These are phyloP conservation scores for Sarcophaga bullata DNA, from an alignment of 1,140 invertebrate genomes.

Conservation along the genomic window DNA sequence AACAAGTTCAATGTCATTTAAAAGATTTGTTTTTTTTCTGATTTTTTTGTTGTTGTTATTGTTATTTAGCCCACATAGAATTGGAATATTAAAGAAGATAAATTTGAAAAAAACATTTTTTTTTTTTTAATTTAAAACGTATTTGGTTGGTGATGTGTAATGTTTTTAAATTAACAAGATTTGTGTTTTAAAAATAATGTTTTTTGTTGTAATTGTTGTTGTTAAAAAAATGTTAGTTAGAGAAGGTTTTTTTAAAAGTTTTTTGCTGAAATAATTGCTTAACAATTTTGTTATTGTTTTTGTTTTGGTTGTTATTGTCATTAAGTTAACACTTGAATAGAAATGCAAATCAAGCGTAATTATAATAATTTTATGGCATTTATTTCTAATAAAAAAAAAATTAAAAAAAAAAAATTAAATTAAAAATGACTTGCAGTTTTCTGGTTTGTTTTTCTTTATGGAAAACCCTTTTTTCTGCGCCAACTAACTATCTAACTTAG, in stretches of 20 bases:
- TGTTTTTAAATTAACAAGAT: constrained; percentile 7
- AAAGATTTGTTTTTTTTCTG: constrained; percentile 25
- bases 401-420: too few relatives aligned
- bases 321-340: constrained; percentile 22
- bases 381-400: background rate
- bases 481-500: background rate
- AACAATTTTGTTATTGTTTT: constrained; percentile 21
- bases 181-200: background rate
- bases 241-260: background rate
- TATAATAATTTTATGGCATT: constrained; percentile 29
- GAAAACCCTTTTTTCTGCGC: background rate
- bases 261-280: background rate
- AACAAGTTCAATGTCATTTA: constrained; percentile 46
- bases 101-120: background rate
- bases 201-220: background rate
- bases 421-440: too few relatives aligned
- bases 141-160: background rate
- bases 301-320: constrained; percentile 11
- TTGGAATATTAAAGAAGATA: constrained; percentile 18
- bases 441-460: background rate
- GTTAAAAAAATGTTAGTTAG: background rate
- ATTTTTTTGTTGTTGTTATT: too few relatives aligned
- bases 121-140: too few relatives aligned
- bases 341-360: constrained; percentile 16
- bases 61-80: constrained; percentile 14